phyloP scores from a whole-genome alignment of 2,113 vertebrate genomes.

The Equus przewalskii region DNA sequence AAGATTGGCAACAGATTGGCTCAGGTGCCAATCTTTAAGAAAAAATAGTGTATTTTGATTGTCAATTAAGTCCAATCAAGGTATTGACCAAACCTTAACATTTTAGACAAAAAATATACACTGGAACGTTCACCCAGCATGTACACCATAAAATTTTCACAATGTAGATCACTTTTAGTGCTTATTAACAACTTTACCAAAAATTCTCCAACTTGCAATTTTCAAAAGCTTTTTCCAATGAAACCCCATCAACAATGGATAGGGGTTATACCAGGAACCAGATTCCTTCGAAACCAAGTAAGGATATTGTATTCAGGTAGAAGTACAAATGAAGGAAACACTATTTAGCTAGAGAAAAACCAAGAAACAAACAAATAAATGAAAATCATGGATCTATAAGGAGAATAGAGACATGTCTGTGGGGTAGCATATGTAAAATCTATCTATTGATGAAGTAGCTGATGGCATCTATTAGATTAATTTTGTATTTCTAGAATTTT shows the following conservation, averaged over 20 bases:
- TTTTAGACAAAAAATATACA: neutral
- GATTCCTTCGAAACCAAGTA: neutral
- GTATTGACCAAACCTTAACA: neutral
- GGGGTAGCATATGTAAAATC: neutral
- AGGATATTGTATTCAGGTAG: neutral
- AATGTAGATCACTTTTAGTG: neutral
- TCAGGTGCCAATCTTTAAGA: too few relatives aligned
- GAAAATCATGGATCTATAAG: neutral
- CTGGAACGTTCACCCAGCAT: neutral
- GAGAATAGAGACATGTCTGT: neutral
- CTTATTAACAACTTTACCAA: neutral
- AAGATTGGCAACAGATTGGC: too few relatives aligned
- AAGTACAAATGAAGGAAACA: neutral
- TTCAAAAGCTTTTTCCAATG: neutral
- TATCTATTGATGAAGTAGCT: neutral
- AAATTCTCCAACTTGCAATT: neutral
- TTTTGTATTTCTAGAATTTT: constrained; percentile 14
- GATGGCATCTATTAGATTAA: neutral
- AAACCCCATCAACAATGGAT: neutral
- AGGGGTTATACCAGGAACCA: neutral
- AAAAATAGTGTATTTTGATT: neutral
- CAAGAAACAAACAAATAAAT: neutral
- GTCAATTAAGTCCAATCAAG: neutral
- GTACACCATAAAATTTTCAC: neutral
- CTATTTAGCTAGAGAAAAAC: neutral